Conservation (phyloP, 2,797 vertebrate species). For the Platalea minor region DNA sequence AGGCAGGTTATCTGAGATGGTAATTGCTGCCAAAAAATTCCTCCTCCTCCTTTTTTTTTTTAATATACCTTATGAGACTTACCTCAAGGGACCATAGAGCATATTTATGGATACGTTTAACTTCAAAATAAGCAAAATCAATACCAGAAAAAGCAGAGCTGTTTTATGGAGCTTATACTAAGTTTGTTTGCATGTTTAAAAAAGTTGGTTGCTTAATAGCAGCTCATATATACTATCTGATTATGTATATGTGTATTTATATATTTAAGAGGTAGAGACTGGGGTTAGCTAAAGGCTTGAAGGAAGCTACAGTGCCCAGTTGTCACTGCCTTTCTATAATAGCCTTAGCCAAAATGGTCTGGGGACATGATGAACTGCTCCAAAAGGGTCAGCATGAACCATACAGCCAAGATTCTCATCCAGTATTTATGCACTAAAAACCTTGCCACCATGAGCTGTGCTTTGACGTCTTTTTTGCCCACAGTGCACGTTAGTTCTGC, state of each 20-base stretch:
- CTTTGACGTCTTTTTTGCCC: constrained; percentile 27
- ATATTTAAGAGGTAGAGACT: constrained; percentile 13
- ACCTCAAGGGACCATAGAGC: constrained; percentile 55
- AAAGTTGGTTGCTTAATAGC: constrained; percentile 30
- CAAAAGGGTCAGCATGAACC: background rate
- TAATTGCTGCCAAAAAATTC: constrained; percentile 79
- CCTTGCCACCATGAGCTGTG: background rate
- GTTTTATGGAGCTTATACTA: background rate
- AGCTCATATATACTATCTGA: background rate
- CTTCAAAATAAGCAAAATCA: constrained; percentile 62
- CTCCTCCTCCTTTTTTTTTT: constrained; percentile 4
- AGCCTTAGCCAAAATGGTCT: background rate
- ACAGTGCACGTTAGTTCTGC: constrained; percentile 44
- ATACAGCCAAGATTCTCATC: background rate
- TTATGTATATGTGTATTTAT: constrained; percentile 43
- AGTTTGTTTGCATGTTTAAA: constrained; percentile 48
- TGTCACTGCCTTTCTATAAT: background rate
- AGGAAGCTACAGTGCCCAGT: background rate
- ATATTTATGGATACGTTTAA: constrained; percentile 54
- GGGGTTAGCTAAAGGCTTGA: background rate
- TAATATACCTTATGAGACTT: constrained; percentile 64
- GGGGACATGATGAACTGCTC: background rate
- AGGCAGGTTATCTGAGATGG: constrained; percentile 69
- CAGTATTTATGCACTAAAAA: background rate
- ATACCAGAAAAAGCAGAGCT: constrained; percentile 62